Conservation (phyloP, 2,797 vertebrate genomes). For the Channallabes apus region DNA sequence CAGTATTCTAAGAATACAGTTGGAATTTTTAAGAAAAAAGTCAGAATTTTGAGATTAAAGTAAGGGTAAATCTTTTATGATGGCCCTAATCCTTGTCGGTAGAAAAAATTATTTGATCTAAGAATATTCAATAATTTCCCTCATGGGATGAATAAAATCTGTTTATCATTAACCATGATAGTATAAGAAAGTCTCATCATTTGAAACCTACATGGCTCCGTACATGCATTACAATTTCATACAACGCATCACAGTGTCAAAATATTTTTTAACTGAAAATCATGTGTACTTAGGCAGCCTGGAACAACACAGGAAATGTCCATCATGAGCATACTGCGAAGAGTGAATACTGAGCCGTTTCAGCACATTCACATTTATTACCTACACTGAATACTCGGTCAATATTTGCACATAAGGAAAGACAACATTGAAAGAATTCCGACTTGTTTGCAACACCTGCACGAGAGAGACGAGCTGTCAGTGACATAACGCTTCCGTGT, state of each 20-base stretch:
- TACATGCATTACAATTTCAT: too few species aligned
- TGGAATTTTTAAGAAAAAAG: too few species aligned
- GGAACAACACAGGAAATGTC: slow-evolving; percentile 8
- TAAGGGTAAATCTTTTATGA: too few species aligned
- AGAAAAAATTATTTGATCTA: not conserved
- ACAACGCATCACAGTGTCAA: not conserved
- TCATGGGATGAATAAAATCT: too few species aligned
- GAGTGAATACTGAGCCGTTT: not conserved
- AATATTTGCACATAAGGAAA: slow-evolving; percentile 17
- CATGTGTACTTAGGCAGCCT: not conserved
- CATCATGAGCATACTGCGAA: not conserved
- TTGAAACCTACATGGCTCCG: not conserved
- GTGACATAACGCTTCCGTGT: not conserved
- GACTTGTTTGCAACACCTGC: slow-evolving; percentile 30
- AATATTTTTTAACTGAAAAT: not conserved
- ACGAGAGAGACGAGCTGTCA: slow-evolving; percentile 20
- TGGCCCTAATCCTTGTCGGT: too few species aligned
- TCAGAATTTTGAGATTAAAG: too few species aligned
- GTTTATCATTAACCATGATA: not conserved
- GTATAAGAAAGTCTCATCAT: not conserved
- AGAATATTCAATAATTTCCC: too few species aligned
- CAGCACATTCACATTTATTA: slow-evolving; percentile 2
- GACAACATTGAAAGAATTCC: slow-evolving; percentile 4
- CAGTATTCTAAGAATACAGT: too few species aligned
- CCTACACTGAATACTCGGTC: not conserved